A percentile compares a stretch with the other conserved stretches of the same genome.
These are phyloP conservation scores for Burhinus bistriatus DNA, from an alignment of 2,113 vertebrate genomes.

Conservation along the genomic window DNA sequence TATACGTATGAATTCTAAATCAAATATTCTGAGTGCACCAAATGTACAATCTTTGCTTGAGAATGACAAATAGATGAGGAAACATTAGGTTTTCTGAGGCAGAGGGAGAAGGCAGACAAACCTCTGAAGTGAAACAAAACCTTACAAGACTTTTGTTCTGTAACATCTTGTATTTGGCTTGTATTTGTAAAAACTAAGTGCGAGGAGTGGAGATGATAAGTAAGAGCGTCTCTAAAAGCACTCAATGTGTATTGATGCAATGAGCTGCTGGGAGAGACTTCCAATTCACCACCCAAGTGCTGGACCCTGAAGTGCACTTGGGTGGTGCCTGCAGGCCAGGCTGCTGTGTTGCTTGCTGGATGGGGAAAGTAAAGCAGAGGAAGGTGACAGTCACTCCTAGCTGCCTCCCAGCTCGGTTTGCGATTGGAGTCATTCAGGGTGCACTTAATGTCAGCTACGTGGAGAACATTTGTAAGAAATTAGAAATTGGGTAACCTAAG, in stretches of 20 bases:
- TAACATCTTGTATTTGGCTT: not conserved
- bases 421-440: not conserved
- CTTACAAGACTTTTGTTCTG: not conserved
- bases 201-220: not conserved
- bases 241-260: not conserved
- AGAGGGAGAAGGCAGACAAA: not conserved
- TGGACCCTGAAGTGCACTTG: not conserved
- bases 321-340: not conserved
- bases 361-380: not conserved
- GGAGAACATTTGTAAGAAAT: not conserved
- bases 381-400: not conserved
- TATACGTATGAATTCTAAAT: not conserved
- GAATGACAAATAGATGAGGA: not conserved
- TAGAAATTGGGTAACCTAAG: not conserved
- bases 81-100: not conserved
- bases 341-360: not conserved
- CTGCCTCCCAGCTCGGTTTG: not conserved
- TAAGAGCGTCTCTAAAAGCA: not conserved
- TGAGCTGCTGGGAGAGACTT: not conserved
- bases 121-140: not conserved
- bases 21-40: not conserved
- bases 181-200: not conserved
- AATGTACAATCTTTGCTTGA: not conserved
- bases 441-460: not conserved
- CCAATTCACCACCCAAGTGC: fast-evolving